phyloP scores from a whole-genome alignment of 2,113 vertebrate species.

The Nestor notabilis region DNA sequence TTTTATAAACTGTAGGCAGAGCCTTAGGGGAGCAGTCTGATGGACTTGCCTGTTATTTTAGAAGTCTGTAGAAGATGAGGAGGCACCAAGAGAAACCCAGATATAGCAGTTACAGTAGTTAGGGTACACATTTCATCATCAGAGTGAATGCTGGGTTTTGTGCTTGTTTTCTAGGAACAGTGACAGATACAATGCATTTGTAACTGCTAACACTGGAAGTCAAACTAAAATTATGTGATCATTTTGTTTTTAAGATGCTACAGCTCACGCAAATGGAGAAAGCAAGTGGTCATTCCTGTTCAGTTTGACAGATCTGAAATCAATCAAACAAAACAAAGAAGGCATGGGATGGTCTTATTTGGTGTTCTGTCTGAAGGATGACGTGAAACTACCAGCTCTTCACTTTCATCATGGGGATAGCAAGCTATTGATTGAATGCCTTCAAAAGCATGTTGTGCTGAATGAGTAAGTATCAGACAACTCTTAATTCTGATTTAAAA shows the following conservation, averaged over 20 bases:
- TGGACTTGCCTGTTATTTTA: neutral
- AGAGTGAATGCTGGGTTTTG: neutral
- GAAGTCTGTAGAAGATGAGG: neutral
- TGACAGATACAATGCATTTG: neutral
- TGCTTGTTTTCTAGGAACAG: neutral
- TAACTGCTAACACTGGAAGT: neutral
- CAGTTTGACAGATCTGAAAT: conserved; percentile 87
- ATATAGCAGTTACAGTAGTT: neutral
- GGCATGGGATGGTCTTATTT: conserved; percentile 90
- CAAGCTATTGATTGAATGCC: conserved; percentile 84
- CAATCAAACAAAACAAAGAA: conserved; percentile 88
- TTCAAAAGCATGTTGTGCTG: conserved; percentile 86
- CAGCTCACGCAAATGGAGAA: conserved; percentile 76
- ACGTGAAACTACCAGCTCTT: conserved; percentile 83
- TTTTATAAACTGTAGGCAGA: neutral
- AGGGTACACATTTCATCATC: rapidly evolving
- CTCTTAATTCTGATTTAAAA: conserved; percentile 17
- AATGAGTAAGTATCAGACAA: conserved; percentile 85
- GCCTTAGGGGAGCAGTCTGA: neutral
- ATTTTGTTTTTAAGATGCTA: conserved; percentile 79
- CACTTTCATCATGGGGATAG: conserved; percentile 96
- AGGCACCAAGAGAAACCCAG: neutral
- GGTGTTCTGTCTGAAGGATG: conserved; percentile 88
- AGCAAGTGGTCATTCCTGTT: conserved; percentile 91
- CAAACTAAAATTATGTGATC: conserved; percentile 44